Conservation (phyloP, 2,888 invertebrate genomes). For the Meloe dianella region DNA sequence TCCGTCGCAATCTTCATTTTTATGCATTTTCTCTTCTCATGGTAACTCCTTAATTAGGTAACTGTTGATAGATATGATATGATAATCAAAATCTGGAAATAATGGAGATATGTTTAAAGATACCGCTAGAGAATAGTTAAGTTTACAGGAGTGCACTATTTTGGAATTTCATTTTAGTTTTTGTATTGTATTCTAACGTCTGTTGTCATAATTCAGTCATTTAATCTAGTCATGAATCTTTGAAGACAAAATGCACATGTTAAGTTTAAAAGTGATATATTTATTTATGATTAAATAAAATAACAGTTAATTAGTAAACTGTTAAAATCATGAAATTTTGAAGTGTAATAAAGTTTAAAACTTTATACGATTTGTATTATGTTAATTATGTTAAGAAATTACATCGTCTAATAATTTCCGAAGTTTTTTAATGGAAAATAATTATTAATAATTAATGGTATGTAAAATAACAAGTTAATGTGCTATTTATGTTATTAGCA, state of each 20-base stretch:
- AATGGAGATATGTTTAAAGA: too few relatives aligned
- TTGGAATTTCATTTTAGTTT: not conserved
- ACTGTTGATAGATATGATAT: too few relatives aligned
- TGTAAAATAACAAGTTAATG: not conserved
- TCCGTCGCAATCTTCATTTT: too few relatives aligned
- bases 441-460: not conserved
- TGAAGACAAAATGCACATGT: not conserved
- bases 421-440: not conserved
- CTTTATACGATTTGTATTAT: not conserved
- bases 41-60: too few relatives aligned
- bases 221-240: not conserved
- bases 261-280: not conserved
- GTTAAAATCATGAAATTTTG: not conserved
- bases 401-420: not conserved
- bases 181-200: not conserved
- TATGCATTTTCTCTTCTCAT: too few relatives aligned
- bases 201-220: not conserved
- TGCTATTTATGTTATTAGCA: conserved; percentile 2
- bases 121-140: too few relatives aligned
- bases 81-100: too few relatives aligned
- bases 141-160: too few relatives aligned
- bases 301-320: not conserved
- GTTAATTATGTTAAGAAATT: not conserved
- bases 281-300: not conserved
- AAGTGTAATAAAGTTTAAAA: not conserved